Base-by-base conservation (phyloP, 2,113 vertebrate genomes). In the Sapajus apella region DNA sequence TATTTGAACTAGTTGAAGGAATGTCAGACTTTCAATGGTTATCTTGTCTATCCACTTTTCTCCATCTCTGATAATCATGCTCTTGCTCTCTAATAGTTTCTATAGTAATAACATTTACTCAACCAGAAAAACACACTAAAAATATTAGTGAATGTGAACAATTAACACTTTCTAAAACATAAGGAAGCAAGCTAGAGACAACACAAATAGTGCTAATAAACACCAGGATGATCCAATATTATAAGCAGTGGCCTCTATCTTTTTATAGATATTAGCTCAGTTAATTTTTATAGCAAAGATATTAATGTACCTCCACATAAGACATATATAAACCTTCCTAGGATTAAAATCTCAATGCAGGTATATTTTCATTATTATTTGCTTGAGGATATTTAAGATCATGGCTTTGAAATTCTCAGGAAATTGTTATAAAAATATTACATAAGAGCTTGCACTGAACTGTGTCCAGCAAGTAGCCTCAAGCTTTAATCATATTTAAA, bases 401-500 rank as follows among this genome's bases (percentile, higher is more conserved):
- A 70, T 80, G 4, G 14, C 12, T 13, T 27, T 73, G 8, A 47
- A 17, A 47, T 61, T 82, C 40, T 85, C 16, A 52, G 3, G 52
- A 77, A 82, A 72, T 40, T 37, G 0, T 58, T 6, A 18, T 61
- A 66, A 89, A 87, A 61, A 61, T 30, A 30, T 61, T 61, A 55
- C 56, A 30, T 47, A 20, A 77, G 85, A 79, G 0, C 2, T 6
- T 79, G 6, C 14, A 52, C 7, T 66, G 85, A 1, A 68, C 5
- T 8, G 32, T 70, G n/a, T 73, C 61, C 87, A 97, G 58, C 87
- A 10, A 3, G 14, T 96, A 96, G 10, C 58, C 77, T 91, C 18
- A 64, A 81, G 45, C 16, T 96, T 92, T 58, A 95, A 61, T 94
- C 37, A 85, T 17, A 80, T 96, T 95, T 55, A 94, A 97, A 89